These are phyloP conservation scores for Caenorhabditis wallacei DNA, from an alignment of 2,888 invertebrate species.

Conservation along the genomic window DNA sequence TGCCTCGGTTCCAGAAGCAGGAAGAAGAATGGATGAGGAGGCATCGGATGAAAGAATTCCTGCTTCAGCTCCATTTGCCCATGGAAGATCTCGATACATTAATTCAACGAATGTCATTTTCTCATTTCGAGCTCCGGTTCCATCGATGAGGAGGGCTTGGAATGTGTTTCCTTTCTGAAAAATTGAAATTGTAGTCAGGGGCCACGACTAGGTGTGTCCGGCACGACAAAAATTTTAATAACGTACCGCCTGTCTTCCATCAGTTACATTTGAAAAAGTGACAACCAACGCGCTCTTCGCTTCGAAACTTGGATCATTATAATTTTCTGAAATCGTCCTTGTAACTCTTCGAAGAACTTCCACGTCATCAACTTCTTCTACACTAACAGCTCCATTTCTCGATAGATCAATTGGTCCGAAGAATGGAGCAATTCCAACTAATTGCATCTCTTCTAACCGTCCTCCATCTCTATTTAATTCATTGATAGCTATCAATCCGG, in stretches of 20 bases:
- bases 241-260: constrained; percentile 56
- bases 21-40: constrained; percentile 77
- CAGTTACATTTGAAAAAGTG: constrained; percentile 77
- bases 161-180: constrained; percentile 80
- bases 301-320: constrained; percentile 73
- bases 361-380: constrained; percentile 73
- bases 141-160: constrained; percentile 81
- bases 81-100: constrained; percentile 80
- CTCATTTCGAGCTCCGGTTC: constrained; percentile 70
- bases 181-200: too few species aligned
- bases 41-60: constrained; percentile 80
- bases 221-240: background rate
- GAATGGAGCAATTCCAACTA: constrained; percentile 81
- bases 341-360: constrained; percentile 49
- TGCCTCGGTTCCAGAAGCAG: constrained; percentile 82
- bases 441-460: constrained; percentile 76
- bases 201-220: too few species aligned
- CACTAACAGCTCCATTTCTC: constrained; percentile 71
- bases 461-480: constrained; percentile 67
- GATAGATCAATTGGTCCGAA: constrained; percentile 79
- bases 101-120: constrained; percentile 78
- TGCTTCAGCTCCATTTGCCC: constrained; percentile 81
- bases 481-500: constrained; percentile 79
- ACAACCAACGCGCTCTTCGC: constrained; percentile 78
- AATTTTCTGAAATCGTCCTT: constrained; percentile 73